Conservation (phyloP, 2,113 vertebrate genomes). For the Petrocephalus microphthalmus region DNA sequence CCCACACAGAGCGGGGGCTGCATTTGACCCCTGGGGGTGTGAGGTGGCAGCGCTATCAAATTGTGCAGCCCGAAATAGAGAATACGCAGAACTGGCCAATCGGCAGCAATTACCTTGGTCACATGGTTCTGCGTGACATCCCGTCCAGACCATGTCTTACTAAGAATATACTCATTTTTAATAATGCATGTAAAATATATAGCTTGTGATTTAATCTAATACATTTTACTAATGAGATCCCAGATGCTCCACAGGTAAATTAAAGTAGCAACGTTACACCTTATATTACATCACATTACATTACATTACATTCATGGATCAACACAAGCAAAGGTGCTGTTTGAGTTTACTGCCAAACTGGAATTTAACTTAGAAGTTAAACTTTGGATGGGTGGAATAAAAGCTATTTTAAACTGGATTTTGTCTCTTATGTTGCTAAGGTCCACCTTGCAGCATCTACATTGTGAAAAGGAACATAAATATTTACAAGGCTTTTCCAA, state of each 20-base stretch:
- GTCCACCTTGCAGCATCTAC: not conserved
- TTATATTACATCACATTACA: too few relatives aligned
- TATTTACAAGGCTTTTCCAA: conserved; percentile 4
- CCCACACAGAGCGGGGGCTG: too few relatives aligned
- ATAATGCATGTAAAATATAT: not conserved
- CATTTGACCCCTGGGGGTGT: not conserved
- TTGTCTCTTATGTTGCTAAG: not conserved
- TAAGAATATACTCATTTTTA: not conserved
- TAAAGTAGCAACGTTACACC: not conserved
- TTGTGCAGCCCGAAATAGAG: not conserved
- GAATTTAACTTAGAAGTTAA: not conserved
- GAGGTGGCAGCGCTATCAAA: not conserved
- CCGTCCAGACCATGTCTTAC: not conserved
- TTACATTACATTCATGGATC: not conserved
- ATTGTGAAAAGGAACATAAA: not conserved
- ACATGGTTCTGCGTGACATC: not conserved
- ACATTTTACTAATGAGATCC: not conserved
- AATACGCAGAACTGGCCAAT: not conserved
- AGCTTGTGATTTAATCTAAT: not conserved
- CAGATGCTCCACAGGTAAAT: not conserved
- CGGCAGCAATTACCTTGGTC: not conserved
- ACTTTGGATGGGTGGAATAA: too few relatives aligned
- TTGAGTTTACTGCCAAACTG: not conserved
- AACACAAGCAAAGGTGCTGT: not conserved
- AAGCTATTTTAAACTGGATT: not conserved